A percentile compares a stretch with the other conserved stretches of the same genome.
These are phyloP conservation scores for Drosophila engyochracea DNA, from an alignment of 2,888 invertebrate species.

Conservation along the genomic window DNA sequence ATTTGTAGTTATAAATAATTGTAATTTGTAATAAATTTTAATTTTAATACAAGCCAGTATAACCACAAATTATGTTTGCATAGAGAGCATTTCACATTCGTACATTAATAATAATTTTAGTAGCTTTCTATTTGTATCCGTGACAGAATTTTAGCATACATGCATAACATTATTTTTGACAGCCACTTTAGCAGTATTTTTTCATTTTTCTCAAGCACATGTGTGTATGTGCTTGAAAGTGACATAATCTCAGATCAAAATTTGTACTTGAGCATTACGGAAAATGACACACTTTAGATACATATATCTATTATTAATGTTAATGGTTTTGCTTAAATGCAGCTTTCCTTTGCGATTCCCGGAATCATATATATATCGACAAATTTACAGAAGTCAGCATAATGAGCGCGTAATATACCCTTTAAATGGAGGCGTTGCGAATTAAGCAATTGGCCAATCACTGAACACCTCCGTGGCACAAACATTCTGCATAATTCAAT, in stretches of 20 bases:
- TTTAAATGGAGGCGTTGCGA: neutral
- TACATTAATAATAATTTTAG: neutral
- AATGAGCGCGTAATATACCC: neutral
- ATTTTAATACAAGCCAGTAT: neutral
- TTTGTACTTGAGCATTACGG: slow-evolving; percentile 19
- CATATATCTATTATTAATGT: slow-evolving; percentile 45
- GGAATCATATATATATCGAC: neutral
- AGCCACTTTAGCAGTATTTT: slow-evolving; percentile 23
- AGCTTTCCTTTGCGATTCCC: neutral
- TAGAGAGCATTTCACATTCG: neutral
- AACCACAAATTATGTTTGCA: neutral
- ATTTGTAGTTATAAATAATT: neutral
- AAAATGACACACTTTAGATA: slow-evolving; percentile 30
- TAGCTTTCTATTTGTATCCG: slow-evolving; percentile 4
- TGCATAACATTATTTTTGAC: slow-evolving; percentile 25
- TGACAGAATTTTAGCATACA: slow-evolving; percentile 9
- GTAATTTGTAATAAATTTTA: too few relatives aligned
- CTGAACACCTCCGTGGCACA: slow-evolving; percentile 22
- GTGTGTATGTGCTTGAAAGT: slow-evolving; percentile 17
- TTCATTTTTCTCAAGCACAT: neutral
- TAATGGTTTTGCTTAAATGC: neutral
- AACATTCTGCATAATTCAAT: slow-evolving; percentile 48
- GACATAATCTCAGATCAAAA: slow-evolving; percentile 47
- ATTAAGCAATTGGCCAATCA: slow-evolving; percentile 13
- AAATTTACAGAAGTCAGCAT: neutral